A percentile compares a stretch with the other conserved stretches of the same genome.
Evolutionary conservation across 2,888 invertebrate genomes (phyloP).

Genomic region (Prionchulus punctatus): DNA sequence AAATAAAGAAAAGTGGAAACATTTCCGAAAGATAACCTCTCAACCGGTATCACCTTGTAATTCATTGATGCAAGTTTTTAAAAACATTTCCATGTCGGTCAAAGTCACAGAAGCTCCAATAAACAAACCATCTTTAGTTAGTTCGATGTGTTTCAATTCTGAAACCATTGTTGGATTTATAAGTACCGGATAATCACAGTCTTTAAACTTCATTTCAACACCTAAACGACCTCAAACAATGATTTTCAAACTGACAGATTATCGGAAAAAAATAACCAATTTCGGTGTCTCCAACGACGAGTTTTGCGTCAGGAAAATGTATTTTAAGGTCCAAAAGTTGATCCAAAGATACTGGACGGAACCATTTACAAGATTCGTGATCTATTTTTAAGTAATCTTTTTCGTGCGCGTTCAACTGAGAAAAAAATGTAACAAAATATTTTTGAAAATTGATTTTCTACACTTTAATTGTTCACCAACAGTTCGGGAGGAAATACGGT

Average conservation of each 20-base stretch:
- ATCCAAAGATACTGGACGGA: slow-evolving; percentile 51
- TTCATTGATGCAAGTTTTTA: slow-evolving; percentile 44
- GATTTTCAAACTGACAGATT: slow-evolving; percentile 11
- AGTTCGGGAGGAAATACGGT: slow-evolving; percentile 80
- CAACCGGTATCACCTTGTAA: background rate
- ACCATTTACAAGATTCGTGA: slow-evolving; percentile 46
- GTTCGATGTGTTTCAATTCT: slow-evolving; percentile 49
- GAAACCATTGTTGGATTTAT: slow-evolving; percentile 52
- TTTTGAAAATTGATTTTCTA: too few relatives aligned
- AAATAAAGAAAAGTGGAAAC: too few relatives aligned
- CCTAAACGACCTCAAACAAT: too few relatives aligned
- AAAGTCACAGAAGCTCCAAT: slow-evolving; percentile 66
- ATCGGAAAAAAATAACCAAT: slow-evolving; percentile 43
- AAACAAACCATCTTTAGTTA: slow-evolving; percentile 44
- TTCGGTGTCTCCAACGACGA: slow-evolving; percentile 80
- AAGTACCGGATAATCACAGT: slow-evolving; percentile 57
- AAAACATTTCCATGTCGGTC: slow-evolving; percentile 50
- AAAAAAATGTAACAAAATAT: too few relatives aligned
- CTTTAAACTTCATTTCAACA: slow-evolving; percentile 75
- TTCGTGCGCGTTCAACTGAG: background rate
- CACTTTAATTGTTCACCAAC: slow-evolving; percentile 39
- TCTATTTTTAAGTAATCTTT: background rate
- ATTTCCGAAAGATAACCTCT: too few relatives aligned
- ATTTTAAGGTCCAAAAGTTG: slow-evolving; percentile 53
- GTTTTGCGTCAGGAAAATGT: slow-evolving; percentile 50